These are phyloP conservation scores for Metacarcinus magister DNA, from an alignment of 2,888 invertebrate genomes.

Conservation along the genomic window DNA sequence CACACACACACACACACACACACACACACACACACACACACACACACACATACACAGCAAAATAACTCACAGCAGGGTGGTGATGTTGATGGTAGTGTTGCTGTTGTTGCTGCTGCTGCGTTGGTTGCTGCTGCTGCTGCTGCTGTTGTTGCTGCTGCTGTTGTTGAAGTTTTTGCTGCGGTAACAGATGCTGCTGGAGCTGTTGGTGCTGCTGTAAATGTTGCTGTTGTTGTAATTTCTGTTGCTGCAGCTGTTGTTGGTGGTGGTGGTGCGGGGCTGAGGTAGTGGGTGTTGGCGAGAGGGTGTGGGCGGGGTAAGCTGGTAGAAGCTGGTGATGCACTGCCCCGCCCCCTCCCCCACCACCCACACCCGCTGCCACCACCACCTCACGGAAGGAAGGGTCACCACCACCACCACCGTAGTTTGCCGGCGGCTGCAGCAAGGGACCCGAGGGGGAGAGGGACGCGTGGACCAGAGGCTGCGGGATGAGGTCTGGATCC, in stretches of 20 bases:
- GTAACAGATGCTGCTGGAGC: background rate
- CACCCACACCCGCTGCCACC: slow-evolving; percentile 60
- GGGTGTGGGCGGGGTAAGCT: slow-evolving; percentile 53
- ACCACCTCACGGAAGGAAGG: slow-evolving; percentile 68
- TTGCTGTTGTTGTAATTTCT: background rate
- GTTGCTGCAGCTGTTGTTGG: slow-evolving; percentile 44
- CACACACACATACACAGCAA: background rate
- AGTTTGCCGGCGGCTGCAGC: slow-evolving; percentile 69
- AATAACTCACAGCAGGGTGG: background rate
- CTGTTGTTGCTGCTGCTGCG: background rate
- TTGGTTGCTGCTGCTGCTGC: background rate
- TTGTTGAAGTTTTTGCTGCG: background rate
- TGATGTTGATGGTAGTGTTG: slow-evolving; percentile 45
- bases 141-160: background rate
- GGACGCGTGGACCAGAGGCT: slow-evolving; percentile 61
- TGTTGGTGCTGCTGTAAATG: background rate
- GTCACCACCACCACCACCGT: slow-evolving; percentile 64
- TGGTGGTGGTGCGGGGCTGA: slow-evolving; percentile 60
- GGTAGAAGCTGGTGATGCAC: slow-evolving; percentile 70
- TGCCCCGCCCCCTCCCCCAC: slow-evolving; percentile 60
- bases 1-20: slow-evolving; percentile 10
- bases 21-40: background rate
- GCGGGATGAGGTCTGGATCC: slow-evolving; percentile 73
- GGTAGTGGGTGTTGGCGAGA: background rate
- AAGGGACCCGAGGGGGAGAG: slow-evolving; percentile 73